These are phyloP conservation scores for Atherinomorus stipes DNA, from an alignment of 2,113 vertebrate genomes.

Conservation along the genomic window DNA sequence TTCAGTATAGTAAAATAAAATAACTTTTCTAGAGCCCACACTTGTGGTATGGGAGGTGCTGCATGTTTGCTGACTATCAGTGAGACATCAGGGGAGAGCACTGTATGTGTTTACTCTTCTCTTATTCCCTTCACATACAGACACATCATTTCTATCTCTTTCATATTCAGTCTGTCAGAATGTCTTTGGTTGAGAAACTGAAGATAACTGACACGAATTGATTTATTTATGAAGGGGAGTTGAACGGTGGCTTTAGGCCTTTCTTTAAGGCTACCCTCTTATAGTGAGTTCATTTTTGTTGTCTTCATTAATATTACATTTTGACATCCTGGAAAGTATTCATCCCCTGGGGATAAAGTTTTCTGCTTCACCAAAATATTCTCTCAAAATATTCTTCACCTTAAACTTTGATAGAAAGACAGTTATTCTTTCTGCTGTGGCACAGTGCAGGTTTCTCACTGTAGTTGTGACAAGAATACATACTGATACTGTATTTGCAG, in stretches of 20 bases:
- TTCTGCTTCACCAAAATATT: slow-evolving; percentile 22
- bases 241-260: slow-evolving; percentile 35
- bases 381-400: slow-evolving; percentile 29
- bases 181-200: slow-evolving; percentile 11
- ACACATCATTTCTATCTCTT: not conserved
- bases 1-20: no score
- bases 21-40: no score
- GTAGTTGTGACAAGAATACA: not conserved
- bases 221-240: slow-evolving; percentile 59
- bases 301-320: slow-evolving; percentile 68
- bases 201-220: slow-evolving; percentile 11
- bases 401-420: slow-evolving; percentile 32
- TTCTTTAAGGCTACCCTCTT: slow-evolving; percentile 35
- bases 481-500: no score
- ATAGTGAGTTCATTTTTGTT: slow-evolving; percentile 44
- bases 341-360: slow-evolving; percentile 31
- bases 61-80: no score
- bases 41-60: no score
- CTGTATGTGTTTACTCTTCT: slow-evolving; percentile 10
- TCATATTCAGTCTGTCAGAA: not conserved
- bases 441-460: slow-evolving; percentile 11
- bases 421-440: not conserved
- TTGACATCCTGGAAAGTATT: slow-evolving; percentile 50
- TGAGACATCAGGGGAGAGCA: no score
- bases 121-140: not conserved